Evolutionary conservation across 2,797 vertebrate species (phyloP), one percentile per base, ranked within the genome.

Genomic region (Lindbergichthys nudifrons): DNA sequence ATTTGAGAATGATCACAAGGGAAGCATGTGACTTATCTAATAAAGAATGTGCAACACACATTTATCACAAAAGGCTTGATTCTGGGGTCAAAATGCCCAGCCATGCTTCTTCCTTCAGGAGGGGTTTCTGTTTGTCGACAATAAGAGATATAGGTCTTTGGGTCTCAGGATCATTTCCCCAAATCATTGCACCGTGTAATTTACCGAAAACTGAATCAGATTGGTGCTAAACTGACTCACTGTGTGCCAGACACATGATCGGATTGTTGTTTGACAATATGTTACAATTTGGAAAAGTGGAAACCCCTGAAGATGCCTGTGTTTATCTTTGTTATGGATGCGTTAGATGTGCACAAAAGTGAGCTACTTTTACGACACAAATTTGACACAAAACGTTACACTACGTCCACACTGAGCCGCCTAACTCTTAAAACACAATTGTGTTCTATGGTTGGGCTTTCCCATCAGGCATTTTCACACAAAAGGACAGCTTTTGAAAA

Each of bases 1-100:
- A 63, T 30, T 7, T 48, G 26, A 78, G n/a, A 63, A 62, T 54
- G 70, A 75, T 77, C 65, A 73, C 46, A 51, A 76, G 57, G 26
- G 10, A 14, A 66, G 30, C 48, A 59, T 36, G 51, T 53, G 46
- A 73, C 48, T 52, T 8, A 48, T 36, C n/a, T 54, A 21, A 69
- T 19, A 71, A 65, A 85, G 21, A 10, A 48, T 53, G 45, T 15
- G 43, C 45, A 30, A 19, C 42, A 43, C 21, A 63, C 16, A 59
- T 60, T 65, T 51, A 48, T 32, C 5, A 1, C 23, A 14, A 9
- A 42, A 59, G 18, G 15, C 46, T 10, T 4, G 32, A 50, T 56
- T 63, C 18, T 46, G 54, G 42, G 51, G 19, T 5, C 0, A 0
- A 18, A 57, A 62, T 23, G 13, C 11, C 32, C 7, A 10, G 1